Evolutionary conservation across 1,140 invertebrate genomes (phyloP), one percentile per base, ranked within the genome.

Genomic region (Coenobita brevimanus): DNA sequence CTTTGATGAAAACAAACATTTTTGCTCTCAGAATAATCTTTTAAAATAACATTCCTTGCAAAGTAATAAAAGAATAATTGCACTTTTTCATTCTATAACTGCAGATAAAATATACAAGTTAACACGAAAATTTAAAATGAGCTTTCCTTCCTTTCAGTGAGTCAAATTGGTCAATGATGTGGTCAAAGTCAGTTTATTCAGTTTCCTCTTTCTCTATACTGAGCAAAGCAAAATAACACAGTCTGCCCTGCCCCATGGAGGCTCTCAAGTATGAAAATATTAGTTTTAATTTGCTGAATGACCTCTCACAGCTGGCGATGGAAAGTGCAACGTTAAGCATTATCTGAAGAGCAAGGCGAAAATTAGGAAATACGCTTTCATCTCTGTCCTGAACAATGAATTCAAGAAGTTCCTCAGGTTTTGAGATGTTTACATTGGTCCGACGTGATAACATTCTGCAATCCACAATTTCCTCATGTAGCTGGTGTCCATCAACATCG

Each of bases 141-240:
- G 17, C 30, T 33, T 73, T 73, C 36, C 71, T 73, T 73, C 27
- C n/a, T 73, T 73, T 73, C 27, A 36, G 27, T 30, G 30, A 73
- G 30, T 27, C 30, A n/a, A 73, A 30, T 33, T 36, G 36, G 24
- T 73, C 69, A 0, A n/a, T 73, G 69, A 33, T 64, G 60, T 64
- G 6, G 8, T 64, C 60, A 64, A 64, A 64, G 2, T 64, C 60
- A 64, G 36, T 73, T 36, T 36, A n/a, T 13, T 24, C 38, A 36
- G 21, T 36, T 73, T 36, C 13, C 15, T 75, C 33, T 75, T 33
- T 38, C n/a, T 75, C 33, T 46, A 75, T 17, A 75, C 71, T 43
- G 36, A 46, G 71, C 71, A 46, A 24, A 75, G 71, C 21, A 15
- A 75, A n/a, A 43, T 75, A 2, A 41, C 71, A 36, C 13, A 36